Conservation (phyloP, 1,140 invertebrate genomes). For the Sweltsa coloradensis region DNA sequence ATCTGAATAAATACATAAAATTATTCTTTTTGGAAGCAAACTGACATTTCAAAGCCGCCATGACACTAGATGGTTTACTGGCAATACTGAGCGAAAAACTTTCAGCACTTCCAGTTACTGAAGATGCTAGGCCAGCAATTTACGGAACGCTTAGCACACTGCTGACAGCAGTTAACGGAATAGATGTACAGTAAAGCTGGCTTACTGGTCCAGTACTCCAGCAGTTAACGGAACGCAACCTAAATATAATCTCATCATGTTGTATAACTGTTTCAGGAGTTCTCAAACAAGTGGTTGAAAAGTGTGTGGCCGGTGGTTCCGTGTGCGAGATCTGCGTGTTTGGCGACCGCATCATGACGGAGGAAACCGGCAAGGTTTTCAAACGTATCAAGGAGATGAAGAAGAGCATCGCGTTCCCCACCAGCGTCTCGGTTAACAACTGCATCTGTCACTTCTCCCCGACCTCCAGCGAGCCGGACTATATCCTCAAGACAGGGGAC, state of each 20-base stretch:
- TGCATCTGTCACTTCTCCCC: slow-evolving; percentile 99
- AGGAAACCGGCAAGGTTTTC: slow-evolving; percentile 93
- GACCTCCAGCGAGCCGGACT: slow-evolving; percentile 81
- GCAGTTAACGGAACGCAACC: too few species aligned
- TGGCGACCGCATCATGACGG: slow-evolving; percentile 76
- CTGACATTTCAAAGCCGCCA: too few species aligned
- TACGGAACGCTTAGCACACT: too few species aligned
- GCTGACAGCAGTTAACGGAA: too few species aligned
- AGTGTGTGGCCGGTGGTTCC: slow-evolving; percentile 75
- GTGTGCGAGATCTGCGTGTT: slow-evolving; percentile 85
- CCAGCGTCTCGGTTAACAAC: slow-evolving; percentile 97
- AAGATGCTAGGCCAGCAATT: too few species aligned
- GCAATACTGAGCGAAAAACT: too few species aligned
- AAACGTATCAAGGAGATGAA: slow-evolving; percentile 98
- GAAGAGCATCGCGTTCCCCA: slow-evolving; percentile 98
- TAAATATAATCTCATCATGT: too few species aligned
- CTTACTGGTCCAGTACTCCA: background rate
- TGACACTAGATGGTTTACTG: too few species aligned
- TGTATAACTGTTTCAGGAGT: slow-evolving; percentile 55
- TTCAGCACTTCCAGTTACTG: too few species aligned
- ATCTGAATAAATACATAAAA: too few species aligned
- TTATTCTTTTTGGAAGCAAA: too few species aligned
- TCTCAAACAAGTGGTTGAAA: slow-evolving; percentile 75
- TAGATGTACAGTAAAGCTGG: too few species aligned
- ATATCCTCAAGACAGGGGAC: slow-evolving; percentile 82